phyloP scores from a whole-genome alignment of 2,888 invertebrate genomes.

The Drosophila prolongata region DNA sequence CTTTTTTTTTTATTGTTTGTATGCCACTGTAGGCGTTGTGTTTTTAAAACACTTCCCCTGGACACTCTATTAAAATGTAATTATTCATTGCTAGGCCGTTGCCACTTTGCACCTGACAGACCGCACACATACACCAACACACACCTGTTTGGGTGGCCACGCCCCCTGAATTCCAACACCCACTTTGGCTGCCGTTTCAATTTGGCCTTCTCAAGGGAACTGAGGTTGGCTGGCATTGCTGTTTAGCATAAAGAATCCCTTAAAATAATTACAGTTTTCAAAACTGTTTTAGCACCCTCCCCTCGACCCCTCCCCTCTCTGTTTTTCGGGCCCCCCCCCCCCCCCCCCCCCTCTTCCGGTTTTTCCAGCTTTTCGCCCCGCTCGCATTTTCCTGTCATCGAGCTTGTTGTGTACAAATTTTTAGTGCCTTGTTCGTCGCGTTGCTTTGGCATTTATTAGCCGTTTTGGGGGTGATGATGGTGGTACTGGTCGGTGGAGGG shows the following conservation, averaged over 20 bases:
- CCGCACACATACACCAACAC: slow-evolving; percentile 23
- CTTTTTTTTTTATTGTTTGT: background rate
- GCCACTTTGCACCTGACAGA: slow-evolving; percentile 68
- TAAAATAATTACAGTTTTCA: slow-evolving; percentile 79
- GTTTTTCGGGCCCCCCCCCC: no score
- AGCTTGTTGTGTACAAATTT: slow-evolving; percentile 58
- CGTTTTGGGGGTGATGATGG: slow-evolving; percentile 6
- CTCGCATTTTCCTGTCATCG: slow-evolving; percentile 34
- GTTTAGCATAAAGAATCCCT: slow-evolving; percentile 79
- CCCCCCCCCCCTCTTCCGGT: background rate
- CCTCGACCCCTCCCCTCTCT: background rate
- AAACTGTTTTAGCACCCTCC: slow-evolving; percentile 37
- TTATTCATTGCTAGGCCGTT: slow-evolving; percentile 77
- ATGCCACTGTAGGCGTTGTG: slow-evolving; percentile 36
- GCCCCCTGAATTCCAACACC: no score
- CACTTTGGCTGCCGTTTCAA: slow-evolving; percentile 46
- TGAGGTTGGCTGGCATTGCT: slow-evolving; percentile 38
- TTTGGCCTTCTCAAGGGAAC: slow-evolving; percentile 40
- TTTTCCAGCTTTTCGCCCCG: background rate
- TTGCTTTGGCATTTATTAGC: slow-evolving; percentile 72
- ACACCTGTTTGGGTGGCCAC: slow-evolving; percentile 1
- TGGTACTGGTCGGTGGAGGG: background rate
- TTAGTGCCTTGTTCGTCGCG: slow-evolving; percentile 60
- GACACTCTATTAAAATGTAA: slow-evolving; percentile 81
- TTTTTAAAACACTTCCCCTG: slow-evolving; percentile 66